Base-by-base conservation (phyloP, 1,140 invertebrate species). In the Rhynchophorus ferrugineus region DNA sequence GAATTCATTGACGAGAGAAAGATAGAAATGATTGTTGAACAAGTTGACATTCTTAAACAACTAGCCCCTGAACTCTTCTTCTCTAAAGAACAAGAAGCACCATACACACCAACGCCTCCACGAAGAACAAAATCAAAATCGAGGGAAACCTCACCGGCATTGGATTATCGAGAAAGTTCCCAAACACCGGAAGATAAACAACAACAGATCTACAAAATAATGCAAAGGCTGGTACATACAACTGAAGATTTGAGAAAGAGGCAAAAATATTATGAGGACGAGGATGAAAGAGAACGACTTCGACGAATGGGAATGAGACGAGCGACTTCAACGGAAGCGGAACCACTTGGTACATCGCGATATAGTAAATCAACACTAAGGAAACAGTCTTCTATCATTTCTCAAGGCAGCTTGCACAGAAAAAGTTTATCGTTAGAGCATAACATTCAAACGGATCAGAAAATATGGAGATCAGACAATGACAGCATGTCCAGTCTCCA, bases 371-470 rank as follows among this genome's bases (percentile, higher is more conserved):
- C 67, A 3, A 71, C 69, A 3, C 68, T 72, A 13, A 73, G 72
- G 49, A 72, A 71, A 46, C 36, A 34, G 22, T 67, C 69, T 17
- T 63, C 64, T 0, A 21, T 70, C 70, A 33, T 71, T 61, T 49
- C 62, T 59, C 44, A 69, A 68, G 6, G 60, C 51, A 41, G 65
- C 62, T 67, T 87, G 9, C 78, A 84, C 57, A 75, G 84, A 44
- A 87, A 86, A 62, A 84, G 82, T 69, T 66, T 88, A 14, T 88
- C 85, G 13, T 67, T 89, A 29, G 85, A 89, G 69, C 85, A 89
- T 64, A 84, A 80, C 11, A 72, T 75, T 43, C 72, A 73, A 57
- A 36, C 67, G 33, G 60, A 67, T 18, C 62, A 76, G 68, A 73
- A 71, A 56, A 83, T 85, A 61, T 85, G 82, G 82, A 81, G 78